phyloP scores from a whole-genome alignment of 2,113 vertebrate species.

The Lichenostomus cassidix region DNA sequence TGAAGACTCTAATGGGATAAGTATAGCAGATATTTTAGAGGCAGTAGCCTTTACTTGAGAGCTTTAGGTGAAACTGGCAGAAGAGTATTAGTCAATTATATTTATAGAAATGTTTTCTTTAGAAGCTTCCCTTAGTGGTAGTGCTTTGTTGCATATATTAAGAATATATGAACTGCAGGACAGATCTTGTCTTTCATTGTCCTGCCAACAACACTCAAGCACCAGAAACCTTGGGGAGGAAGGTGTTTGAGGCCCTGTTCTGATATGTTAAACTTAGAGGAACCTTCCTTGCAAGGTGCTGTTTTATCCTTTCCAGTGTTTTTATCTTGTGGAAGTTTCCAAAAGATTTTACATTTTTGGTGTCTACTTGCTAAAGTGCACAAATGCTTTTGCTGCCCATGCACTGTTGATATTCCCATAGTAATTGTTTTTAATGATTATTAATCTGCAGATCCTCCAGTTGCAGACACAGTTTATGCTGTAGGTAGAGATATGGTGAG shows the following conservation, averaged over 20 bases:
- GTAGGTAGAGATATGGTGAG: not conserved
- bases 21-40: not conserved
- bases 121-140: not conserved
- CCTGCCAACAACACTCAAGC: not conserved
- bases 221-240: not conserved
- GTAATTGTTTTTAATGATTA: not conserved
- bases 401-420: not conserved
- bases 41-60: not conserved
- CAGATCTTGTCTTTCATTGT: not conserved
- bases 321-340: not conserved
- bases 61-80: not conserved
- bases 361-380: not conserved
- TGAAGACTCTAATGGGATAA: not conserved
- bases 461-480: not conserved
- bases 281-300: not conserved
- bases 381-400: not conserved
- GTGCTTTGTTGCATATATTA: not conserved
- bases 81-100: not conserved
- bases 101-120: not conserved
- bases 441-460: not conserved
- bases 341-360: not conserved
- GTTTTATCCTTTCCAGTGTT: not conserved
- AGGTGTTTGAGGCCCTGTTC: not conserved
- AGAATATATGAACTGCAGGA: fast-evolving
- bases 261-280: not conserved